Conservation (phyloP, 2,888 invertebrate species). For the Xylota sylvarum region DNA sequence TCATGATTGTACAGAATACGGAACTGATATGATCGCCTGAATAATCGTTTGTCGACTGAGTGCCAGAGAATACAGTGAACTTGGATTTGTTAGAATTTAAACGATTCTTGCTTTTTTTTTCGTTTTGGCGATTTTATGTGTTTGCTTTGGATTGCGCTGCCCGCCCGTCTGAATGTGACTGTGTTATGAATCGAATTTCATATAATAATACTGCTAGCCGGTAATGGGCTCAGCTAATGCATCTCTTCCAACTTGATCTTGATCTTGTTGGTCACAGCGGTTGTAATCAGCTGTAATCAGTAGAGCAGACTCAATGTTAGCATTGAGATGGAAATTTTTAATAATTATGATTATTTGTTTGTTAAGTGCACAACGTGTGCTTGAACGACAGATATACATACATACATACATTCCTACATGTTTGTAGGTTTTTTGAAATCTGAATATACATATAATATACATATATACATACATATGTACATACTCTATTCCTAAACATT, state of each 20-base stretch:
- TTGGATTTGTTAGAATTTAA: constrained; percentile 65
- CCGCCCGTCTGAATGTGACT: constrained; percentile 30
- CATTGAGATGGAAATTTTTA: constrained; percentile 25
- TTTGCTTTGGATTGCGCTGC: constrained; percentile 16
- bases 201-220: background rate
- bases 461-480: too few species aligned
- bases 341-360: background rate
- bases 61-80: constrained; percentile 38
- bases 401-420: too few species aligned
- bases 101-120: constrained; percentile 50
- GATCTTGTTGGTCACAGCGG: constrained; percentile 56
- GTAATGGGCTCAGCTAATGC: constrained; percentile 23
- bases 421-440: too few species aligned
- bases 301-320: constrained; percentile 34
- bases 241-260: constrained; percentile 35
- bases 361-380: too few species aligned
- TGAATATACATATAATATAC: too few species aligned
- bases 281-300: constrained; percentile 60
- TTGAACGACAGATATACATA: too few species aligned
- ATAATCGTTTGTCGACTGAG: constrained; percentile 60
- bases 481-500: too few species aligned
- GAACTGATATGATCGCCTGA: constrained; percentile 48
- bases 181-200: constrained; percentile 36
- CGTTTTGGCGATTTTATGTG: constrained; percentile 35
- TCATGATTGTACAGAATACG: constrained; percentile 45